Percentiles rank a stretch among this genome's conserved stretches.
These are phyloP conservation scores for Tetrax tetrax DNA, from an alignment of 2,113 vertebrate genomes.

Conservation along the genomic window DNA sequence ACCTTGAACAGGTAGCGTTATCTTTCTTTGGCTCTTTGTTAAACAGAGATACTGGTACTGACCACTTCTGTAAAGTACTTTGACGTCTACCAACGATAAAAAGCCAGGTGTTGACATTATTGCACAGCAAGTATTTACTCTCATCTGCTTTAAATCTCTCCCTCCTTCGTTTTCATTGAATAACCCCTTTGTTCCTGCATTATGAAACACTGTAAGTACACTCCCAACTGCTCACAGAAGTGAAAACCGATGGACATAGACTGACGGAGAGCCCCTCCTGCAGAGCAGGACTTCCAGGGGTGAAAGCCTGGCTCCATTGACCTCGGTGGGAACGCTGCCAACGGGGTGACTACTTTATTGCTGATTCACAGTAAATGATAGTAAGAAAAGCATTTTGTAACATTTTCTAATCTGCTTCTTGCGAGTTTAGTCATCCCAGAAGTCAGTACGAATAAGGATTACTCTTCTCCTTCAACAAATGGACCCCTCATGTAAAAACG, in stretches of 20 bases:
- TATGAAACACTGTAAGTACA: constrained; percentile 10
- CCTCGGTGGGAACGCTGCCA: neutral
- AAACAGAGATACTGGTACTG: neutral
- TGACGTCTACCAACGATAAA: neutral
- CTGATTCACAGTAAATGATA: constrained; percentile 8
- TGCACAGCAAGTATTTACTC: neutral
- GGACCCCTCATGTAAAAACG: neutral
- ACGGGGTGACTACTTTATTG: neutral
- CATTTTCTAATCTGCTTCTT: neutral
- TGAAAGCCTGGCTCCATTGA: neutral
- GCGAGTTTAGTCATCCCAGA: constrained; percentile 28
- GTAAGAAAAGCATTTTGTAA: neutral
- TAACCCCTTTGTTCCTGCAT: constrained; percentile 34
- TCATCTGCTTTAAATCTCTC: constrained; percentile 50
- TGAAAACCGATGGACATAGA: neutral
- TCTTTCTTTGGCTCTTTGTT: neutral
- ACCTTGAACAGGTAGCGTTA: constrained; percentile 10
- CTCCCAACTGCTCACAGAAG: neutral
- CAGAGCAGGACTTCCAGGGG: neutral
- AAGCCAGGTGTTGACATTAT: constrained; percentile 33
- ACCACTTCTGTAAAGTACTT: neutral
- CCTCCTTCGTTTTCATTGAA: constrained; percentile 4
- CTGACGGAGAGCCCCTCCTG: neutral
- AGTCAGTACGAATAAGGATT: constrained; percentile 23
- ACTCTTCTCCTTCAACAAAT: neutral